Percentiles rank a stretch among this genome's conserved stretches.
Conservation (phyloP, 2,113 vertebrate species). For the Corythornis vintsioides region DNA sequence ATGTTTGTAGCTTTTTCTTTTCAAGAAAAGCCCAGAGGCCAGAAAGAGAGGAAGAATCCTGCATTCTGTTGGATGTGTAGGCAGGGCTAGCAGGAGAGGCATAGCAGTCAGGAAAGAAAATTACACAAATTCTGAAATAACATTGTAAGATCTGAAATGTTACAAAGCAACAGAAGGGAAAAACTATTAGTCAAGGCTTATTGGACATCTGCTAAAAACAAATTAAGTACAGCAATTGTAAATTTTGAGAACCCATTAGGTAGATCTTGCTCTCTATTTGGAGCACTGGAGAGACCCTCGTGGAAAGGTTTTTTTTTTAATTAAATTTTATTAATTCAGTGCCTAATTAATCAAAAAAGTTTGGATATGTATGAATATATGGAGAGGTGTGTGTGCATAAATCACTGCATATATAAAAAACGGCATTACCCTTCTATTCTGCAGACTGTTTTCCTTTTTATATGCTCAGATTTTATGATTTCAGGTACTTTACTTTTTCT, state of each 20-base stretch:
- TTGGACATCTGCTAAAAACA: not conserved
- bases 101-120: slow-evolving; percentile 1
- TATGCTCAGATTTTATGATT: not conserved
- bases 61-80: not conserved
- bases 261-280: not conserved
- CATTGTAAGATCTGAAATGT: not conserved
- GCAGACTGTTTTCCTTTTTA: not conserved
- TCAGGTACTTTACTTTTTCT: not conserved
- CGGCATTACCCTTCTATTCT: not conserved
- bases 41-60: slow-evolving; percentile 46
- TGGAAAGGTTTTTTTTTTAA: not conserved
- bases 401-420: not conserved
- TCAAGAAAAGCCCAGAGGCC: slow-evolving; percentile 69
- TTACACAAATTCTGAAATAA: slow-evolving; percentile 35
- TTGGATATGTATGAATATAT: not conserved
- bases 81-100: not conserved
- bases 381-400: not conserved
- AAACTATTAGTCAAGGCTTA: slow-evolving; percentile 8
- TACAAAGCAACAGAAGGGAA: slow-evolving; percentile 6
- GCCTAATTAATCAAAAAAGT: not conserved
- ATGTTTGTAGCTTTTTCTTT: slow-evolving; percentile 67
- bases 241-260: not conserved
- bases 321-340: not conserved
- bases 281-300: not conserved
- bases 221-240: not conserved